Conservation (phyloP, 2,888 invertebrate species). For the Operophtera brumata region DNA sequence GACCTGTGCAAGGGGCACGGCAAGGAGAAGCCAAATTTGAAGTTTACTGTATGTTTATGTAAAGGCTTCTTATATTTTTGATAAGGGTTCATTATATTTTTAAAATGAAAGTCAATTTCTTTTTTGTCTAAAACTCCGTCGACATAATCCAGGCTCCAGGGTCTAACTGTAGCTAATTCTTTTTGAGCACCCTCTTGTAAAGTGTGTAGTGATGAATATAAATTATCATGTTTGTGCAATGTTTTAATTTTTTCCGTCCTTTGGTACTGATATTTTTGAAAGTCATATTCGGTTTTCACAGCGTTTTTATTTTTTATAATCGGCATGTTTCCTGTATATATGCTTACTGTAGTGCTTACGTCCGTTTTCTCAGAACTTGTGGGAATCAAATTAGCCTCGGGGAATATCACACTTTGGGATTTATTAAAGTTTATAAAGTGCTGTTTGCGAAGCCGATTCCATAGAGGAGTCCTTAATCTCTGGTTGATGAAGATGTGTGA, state of each 20-base stretch:
- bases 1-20: no score
- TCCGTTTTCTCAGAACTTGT: background rate
- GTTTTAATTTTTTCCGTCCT: no score
- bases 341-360: background rate
- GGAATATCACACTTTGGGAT: constrained; percentile 5
- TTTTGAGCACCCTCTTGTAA: background rate
- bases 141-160: background rate
- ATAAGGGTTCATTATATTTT: background rate
- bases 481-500: constrained; percentile 60
- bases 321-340: constrained; percentile 5
- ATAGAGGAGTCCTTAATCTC: constrained; percentile 40
- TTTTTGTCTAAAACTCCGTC: background rate
- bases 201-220: background rate
- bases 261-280: background rate
- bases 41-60: background rate
- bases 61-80: background rate
- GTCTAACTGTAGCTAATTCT: background rate
- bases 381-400: background rate
- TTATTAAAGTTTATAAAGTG: constrained; percentile 6
- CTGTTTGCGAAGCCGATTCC: constrained; percentile 6
- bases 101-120: background rate
- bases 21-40: constrained; percentile 1
- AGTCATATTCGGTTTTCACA: background rate
- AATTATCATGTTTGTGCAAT: no score
- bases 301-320: background rate